A percentile compares a stretch with the other conserved stretches of the same genome.
phyloP scores from a whole-genome alignment of 2,888 invertebrate species.

The Calameuta pallipes region DNA sequence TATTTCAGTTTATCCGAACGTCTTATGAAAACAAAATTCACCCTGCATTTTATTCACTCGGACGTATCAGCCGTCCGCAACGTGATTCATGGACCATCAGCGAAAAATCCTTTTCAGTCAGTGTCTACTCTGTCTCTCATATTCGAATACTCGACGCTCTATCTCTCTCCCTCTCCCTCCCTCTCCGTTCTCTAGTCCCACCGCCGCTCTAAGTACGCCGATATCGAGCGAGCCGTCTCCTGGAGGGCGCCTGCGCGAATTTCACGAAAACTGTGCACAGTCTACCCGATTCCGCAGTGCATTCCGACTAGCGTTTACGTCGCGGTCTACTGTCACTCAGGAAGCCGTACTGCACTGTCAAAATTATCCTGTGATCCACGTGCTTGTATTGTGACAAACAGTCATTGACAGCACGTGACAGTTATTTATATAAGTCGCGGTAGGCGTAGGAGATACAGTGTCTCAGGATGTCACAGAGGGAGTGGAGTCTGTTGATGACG shows the following conservation, averaged over 20 bases:
- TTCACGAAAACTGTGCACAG: conserved; percentile 12
- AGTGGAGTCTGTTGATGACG: not conserved
- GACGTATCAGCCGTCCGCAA: not conserved
- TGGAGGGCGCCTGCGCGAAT: conserved; percentile 38
- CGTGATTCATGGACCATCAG: not conserved
- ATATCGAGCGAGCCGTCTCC: conserved; percentile 34
- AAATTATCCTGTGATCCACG: not conserved
- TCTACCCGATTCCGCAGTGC: conserved; percentile 26
- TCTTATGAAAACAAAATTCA: not conserved
- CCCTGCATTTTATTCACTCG: not conserved
- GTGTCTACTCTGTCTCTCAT: not conserved
- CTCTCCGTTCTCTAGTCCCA: conserved; percentile 10
- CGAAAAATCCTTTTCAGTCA: not conserved
- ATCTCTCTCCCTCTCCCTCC: conserved; percentile 9
- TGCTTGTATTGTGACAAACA: not conserved
- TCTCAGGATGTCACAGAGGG: not conserved
- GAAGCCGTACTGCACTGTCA: not conserved
- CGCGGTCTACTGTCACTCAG: conserved; percentile 12
- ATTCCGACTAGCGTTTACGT: conserved; percentile 27
- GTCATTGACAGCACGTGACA: not conserved
- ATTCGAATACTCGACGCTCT: not conserved
- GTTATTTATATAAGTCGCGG: not conserved
- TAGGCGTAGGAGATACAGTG: not conserved
- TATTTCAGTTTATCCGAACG: not conserved
- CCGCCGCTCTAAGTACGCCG: conserved; percentile 18